These are phyloP conservation scores for Poecilia wingei DNA, from an alignment of 2,797 vertebrate genomes.

Conservation along the genomic window DNA sequence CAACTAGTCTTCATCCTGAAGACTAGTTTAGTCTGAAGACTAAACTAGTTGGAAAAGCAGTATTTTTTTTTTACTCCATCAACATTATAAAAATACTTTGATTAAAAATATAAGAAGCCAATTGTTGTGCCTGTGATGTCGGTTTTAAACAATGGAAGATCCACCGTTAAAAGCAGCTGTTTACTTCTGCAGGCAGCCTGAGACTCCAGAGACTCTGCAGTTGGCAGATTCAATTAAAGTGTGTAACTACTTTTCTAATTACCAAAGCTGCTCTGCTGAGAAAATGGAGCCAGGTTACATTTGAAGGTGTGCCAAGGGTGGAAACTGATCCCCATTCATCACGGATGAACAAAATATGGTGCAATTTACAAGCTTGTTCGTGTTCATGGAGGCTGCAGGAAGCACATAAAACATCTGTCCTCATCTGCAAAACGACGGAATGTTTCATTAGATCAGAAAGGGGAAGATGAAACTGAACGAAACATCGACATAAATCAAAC, in stretches of 20 bases:
- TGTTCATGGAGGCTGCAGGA: not conserved
- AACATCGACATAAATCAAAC: not conserved
- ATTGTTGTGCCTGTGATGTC: constrained; percentile 20
- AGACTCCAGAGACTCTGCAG: not conserved
- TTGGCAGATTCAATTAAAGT: constrained; percentile 1
- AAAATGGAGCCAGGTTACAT: constrained; percentile 23
- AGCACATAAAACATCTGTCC: not conserved
- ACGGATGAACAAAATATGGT: constrained; percentile 17
- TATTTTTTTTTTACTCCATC: constrained; percentile 8
- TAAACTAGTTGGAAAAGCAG: not conserved
- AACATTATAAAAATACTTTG: constrained; percentile 41
- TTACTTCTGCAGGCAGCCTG: not conserved
- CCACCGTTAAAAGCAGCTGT: constrained; percentile 44
- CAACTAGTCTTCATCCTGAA: too few relatives aligned
- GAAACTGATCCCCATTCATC: constrained; percentile 31
- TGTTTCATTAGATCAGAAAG: not conserved
- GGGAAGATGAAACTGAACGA: not conserved
- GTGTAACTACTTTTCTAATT: constrained; percentile 61
- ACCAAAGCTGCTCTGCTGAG: constrained; percentile 46
- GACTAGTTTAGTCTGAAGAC: not conserved
- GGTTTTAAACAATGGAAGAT: constrained; percentile 15
- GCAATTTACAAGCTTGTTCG: constrained; percentile 6
- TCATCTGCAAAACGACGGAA: not conserved
- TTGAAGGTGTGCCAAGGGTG: constrained; percentile 25
- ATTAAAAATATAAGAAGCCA: constrained; percentile 56